phyloP scores from a whole-genome alignment of 1,140 invertebrate genomes.

The Pachyrhynchus sulphureomaculatus region DNA sequence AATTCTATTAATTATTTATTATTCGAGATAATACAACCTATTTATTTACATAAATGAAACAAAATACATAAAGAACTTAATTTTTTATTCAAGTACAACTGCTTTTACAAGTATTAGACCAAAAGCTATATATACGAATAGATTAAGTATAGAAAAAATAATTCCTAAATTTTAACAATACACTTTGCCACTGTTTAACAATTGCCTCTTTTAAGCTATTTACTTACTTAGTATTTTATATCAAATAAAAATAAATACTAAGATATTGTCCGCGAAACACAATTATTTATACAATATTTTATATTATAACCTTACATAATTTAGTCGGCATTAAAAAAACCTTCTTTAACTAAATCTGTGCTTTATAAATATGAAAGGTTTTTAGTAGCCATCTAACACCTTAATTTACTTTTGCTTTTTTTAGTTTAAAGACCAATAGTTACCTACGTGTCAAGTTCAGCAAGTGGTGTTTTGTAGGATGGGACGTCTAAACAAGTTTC shows the following conservation, averaged over 20 bases:
- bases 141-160: conserved; percentile 1
- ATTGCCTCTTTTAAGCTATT: not conserved
- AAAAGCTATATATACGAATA: conserved; percentile 1
- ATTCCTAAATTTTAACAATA: conserved; percentile 1
- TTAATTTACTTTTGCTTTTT: too few relatives aligned
- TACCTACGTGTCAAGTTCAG: too few relatives aligned
- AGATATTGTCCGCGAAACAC: not conserved
- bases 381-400: too few relatives aligned
- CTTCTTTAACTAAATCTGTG: too few relatives aligned
- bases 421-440: too few relatives aligned
- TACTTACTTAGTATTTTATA: not conserved
- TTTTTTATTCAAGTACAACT: not conserved
- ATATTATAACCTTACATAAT: too few relatives aligned
- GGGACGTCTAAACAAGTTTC: too few relatives aligned
- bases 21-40: too few relatives aligned
- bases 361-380: too few relatives aligned
- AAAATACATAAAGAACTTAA: not conserved
- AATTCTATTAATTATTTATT: too few relatives aligned
- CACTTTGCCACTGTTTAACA: not conserved
- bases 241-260: not conserved
- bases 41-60: not conserved
- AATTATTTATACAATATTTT: not conserved
- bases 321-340: too few relatives aligned
- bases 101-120: conserved; percentile 3
- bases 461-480: too few relatives aligned